Evolutionary conservation across 2,888 invertebrate genomes (phyloP), one percentile per base, ranked within the genome.

Genomic region (Eucera pruinosa): DNA sequence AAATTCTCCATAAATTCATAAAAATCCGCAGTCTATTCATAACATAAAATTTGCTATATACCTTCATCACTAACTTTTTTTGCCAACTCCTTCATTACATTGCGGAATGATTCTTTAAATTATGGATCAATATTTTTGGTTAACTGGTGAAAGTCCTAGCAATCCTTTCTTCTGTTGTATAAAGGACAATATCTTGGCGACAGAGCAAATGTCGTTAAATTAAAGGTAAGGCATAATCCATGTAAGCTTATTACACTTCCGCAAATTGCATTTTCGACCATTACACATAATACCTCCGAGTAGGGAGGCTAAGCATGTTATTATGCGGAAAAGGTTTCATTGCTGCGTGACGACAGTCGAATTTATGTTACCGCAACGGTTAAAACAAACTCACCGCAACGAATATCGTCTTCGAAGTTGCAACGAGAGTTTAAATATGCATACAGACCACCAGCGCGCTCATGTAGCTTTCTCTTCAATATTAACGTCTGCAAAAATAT

Each of bases 371-470:
- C 76, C 83, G 73, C 75, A 71, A 48, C 54, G 48, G 71, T 52
- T 52, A 48, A 60, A 81, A 61, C 67, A 74, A 67, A 71, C 62
- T 70, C 47, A 66, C 78, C 70, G 61, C 76, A 69, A 74, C 25
- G 72, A 83, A 68, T 78, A 70, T 57, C 75, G 58, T 65, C 64
- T 66, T 78, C 78, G 70, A 74, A 78, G 67, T 83, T 76, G 60
- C 48, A 23, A 55, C 11, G 39, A 41, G 60, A 45, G 52, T 57
- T 62, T 57, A 41, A n/a, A 61, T 33, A 23, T 45, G 33, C 57
- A 36, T 23, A 33, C 9, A 65, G 82, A 85, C 87, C 86, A 83
- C 86, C 76, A 55, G 45, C 61, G 50, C 65, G 36, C n/a, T 57
- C 27, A 13, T 41, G 23, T 18, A 45, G 20, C 5, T 18, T 23